Evolutionary conservation across 2,888 invertebrate genomes (phyloP), one percentile per base, ranked within the genome.

Genomic region (Cremastinae sp.): DNA sequence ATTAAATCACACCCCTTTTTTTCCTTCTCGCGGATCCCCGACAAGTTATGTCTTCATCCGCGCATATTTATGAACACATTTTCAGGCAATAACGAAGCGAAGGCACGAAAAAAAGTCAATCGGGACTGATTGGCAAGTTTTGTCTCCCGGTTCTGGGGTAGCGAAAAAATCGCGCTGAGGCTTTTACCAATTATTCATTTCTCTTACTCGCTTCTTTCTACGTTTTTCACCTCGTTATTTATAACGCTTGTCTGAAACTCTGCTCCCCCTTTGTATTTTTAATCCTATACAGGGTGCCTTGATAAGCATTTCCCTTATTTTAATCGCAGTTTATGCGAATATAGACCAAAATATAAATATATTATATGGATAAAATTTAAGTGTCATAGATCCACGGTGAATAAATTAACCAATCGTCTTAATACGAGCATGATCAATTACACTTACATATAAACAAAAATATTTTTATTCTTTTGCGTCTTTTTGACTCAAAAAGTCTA

Each of bases 111-210:
- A 51, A 45, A 55, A 61, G 49, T 70, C 61, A 45, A 70, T 70
- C 70, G 55, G 35, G 59, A 16, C 73, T 56, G 76, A 77, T 77
- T 70, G 65, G 70, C 56, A 68, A 61, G 43, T 51, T 28, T 47
- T n/a, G 16, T n/a, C 28, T 55, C 39, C 41, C 20, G 14, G 56
- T 10, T 10, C 10, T 1, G 9, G 5, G 51, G 20, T 45, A 59
- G 53, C 43, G 59, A 70, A 14, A 14, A 64, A 45, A 58, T 39
- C 41, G 62, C 41, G 41, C 45, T 49, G 16, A 20, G 43, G 69
- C 71, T 58, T 64, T 41, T 39, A 55, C 64, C 74, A 74, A 74
- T 77, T 77, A 70, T 70, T 61, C 61, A 61, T 70, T 73, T 70
- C 51, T 65, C 65, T 70, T 59, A 43, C 65, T 47, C 59, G 72